Evolutionary conservation across 2,113 vertebrate genomes (phyloP), one percentile per base, ranked within the genome.

Genomic region (Scolopax mira): DNA sequence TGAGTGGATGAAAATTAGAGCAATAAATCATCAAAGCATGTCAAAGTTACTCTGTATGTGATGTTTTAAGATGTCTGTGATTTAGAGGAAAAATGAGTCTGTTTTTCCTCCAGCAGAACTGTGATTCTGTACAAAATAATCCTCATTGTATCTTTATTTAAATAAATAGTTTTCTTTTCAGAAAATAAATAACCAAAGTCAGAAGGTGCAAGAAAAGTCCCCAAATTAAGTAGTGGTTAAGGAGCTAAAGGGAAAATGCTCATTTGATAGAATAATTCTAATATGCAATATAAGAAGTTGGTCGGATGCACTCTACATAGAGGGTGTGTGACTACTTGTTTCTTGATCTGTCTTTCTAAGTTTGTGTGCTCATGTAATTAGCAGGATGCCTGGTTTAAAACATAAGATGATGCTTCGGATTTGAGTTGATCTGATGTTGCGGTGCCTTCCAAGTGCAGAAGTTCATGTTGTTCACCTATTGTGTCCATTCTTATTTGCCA

Each of bases 1-100:
- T 95, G 67, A 95, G 83, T 89, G 89, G 58, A 79, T 95, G n/a
- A 95, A 97, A 94, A 89, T 83, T 33, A 85, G 52, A 79, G 67
- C 83, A 93, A 81, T 91, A 94, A 94, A 94, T 96, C 82, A 94
- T 85, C 48, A 35, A 46, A 64, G 78, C 46, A 48, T 71, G 85
- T 81, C 80, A 90, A 64, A 96, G 30, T 90, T 94, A 64, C 71
- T 80, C 42, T 88, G 41, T 78, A 35, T 75, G 30, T 77, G 49
- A 46, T 33, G 57, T 90, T 74, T 72, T 89, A 85, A 95, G 91
- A 58, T 92, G 54, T 42, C 78, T 94, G 30, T 80, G 62, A 92
- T 96, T 96, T 88, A 88, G 75, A 95, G 79, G 64, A 86, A 23
- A 94, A 93, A 84, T 49, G 6, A 85, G 22, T 41, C 55, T 94